These are phyloP conservation scores for Mycteria americana DNA, from an alignment of 2,797 vertebrate species.

Conservation along the genomic window DNA sequence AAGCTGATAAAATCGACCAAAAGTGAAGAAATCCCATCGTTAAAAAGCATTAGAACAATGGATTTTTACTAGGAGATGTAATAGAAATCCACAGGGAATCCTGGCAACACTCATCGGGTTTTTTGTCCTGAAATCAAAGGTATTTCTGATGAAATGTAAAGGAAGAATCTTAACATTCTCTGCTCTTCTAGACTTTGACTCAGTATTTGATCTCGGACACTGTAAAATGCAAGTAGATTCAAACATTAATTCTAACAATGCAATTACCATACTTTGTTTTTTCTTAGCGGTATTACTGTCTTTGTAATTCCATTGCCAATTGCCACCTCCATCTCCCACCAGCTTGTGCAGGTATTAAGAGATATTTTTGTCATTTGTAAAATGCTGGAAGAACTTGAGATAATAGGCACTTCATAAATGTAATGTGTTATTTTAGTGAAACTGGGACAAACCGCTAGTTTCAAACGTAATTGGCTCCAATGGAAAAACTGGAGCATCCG, in stretches of 20 bases:
- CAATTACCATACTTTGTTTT: not conserved
- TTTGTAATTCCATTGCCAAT: not conserved
- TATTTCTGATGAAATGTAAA: constrained; percentile 7
- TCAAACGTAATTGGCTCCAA: constrained; percentile 56
- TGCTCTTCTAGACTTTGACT: not conserved
- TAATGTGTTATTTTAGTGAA: constrained; percentile 56
- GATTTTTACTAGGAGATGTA: constrained; percentile 24
- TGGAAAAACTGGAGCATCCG: constrained; percentile 16
- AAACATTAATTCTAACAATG: not conserved
- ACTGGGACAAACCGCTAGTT: constrained; percentile 50
- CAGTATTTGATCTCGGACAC: not conserved
- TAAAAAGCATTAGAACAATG: constrained; percentile 38
- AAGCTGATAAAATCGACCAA: constrained; percentile 40
- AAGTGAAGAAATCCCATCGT: constrained; percentile 38
- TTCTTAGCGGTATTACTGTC: not conserved
- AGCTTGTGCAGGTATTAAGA: not conserved
- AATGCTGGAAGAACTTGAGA: not conserved
- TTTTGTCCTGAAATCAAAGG: constrained; percentile 24
- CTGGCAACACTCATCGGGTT: not conserved
- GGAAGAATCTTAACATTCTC: not conserved
- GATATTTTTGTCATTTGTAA: constrained; percentile 31
- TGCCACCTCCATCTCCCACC: not conserved
- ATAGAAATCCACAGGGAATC: constrained; percentile 52
- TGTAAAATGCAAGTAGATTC: not conserved
- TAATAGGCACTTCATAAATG: constrained; percentile 24